Evolutionary conservation across 2,797 vertebrate genomes (phyloP), one percentile per base, ranked within the genome.

Genomic region (Enteromius argenteus): DNA sequence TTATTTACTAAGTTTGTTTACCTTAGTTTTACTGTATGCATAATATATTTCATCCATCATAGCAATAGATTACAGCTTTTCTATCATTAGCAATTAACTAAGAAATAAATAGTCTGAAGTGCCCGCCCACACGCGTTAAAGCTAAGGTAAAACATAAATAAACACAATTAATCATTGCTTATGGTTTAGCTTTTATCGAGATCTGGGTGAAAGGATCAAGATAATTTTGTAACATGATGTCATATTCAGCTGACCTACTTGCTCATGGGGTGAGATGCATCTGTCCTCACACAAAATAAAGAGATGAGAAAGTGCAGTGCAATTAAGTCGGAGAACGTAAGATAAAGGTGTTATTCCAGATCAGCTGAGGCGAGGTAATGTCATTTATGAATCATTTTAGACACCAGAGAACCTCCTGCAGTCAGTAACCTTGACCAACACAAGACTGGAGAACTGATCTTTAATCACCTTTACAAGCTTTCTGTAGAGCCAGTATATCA

Each of bases 1-100:
- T 79, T 82, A 77, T 79, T 78, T 79, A 72, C 66, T 79, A 84
- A 73, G 17, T 83, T 83, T 67, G 9, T 46, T 85, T 58, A 23
- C 75, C 62, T 84, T 67, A 85, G 87, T 81, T 44, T 77, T 10
- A 58, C 23, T 27, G 14, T 13, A 19, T 30, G 23, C 56, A 58
- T 76, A 21, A 1, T 42, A 58, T 39, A 42, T 62, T 62, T 62
- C 1, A 62, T 44, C 1, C 14, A 62, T 11, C 35, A 42, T 42
- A 9, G 3, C 13, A 23, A 39, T 42, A 13, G 0, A 46, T 46
- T 21, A 78, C 3, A 62, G 5, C 15, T 15, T 27, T 3, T 60
- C 5, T 0, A 7, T 75, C 4, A 37, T 37, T 17, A 15, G 19
- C 3, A 39, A 58, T 17, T 39, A 58, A 21, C 21, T 21, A 9